These are phyloP conservation scores for Genyomyrus donnyi DNA, from an alignment of 2,113 vertebrate species.

Conservation along the genomic window DNA sequence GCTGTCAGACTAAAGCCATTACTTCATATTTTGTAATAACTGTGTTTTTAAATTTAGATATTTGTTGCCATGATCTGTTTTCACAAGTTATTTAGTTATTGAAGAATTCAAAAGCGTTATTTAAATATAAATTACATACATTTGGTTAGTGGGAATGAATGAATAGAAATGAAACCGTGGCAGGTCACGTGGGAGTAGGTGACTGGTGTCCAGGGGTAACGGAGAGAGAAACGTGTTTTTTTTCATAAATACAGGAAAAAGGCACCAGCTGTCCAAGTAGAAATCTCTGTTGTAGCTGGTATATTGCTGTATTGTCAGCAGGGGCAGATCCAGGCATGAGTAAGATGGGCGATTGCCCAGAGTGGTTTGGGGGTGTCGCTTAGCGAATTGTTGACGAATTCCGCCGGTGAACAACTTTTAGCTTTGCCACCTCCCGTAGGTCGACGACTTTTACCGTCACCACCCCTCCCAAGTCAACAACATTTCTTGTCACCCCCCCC, in stretches of 20 bases:
- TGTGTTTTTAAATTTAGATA: neutral
- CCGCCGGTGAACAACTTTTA: neutral
- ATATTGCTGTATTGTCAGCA: slow-evolving; percentile 7
- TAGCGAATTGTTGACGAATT: neutral
- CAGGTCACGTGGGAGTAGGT: neutral
- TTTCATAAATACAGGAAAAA: neutral
- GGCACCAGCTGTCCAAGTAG: neutral
- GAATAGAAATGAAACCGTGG: neutral
- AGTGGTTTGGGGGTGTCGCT: neutral
- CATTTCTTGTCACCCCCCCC: neutral
- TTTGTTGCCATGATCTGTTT: neutral
- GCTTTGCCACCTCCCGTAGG: neutral
- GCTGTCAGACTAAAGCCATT: neutral
- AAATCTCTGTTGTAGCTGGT: neutral
- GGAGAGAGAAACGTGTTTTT: neutral
- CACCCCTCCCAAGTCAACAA: neutral
- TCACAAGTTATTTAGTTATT: neutral
- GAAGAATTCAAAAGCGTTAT: neutral
- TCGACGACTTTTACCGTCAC: neutral
- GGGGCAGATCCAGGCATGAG: neutral
- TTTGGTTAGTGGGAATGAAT: neutral
- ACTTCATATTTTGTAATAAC: neutral
- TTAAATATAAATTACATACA: neutral
- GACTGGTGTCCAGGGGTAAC: neutral
- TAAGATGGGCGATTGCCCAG: neutral